A percentile compares a stretch with the other conserved stretches of the same genome.
Evolutionary conservation across 2,888 invertebrate species (phyloP).

Genomic region (Cephus nigrinus): DNA sequence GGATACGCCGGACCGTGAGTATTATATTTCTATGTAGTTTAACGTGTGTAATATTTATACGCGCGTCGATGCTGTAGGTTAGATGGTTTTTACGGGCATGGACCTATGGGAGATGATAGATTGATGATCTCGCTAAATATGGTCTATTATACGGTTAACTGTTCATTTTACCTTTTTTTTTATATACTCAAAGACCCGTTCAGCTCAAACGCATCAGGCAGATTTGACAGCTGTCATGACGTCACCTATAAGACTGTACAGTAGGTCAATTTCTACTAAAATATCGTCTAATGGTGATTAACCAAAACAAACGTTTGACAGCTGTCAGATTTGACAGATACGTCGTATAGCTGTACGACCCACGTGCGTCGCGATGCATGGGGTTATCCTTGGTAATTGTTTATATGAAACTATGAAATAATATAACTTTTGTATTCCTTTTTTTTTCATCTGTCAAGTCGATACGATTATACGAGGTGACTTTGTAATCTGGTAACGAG

Average conservation of each 20-base stretch:
- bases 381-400: background rate
- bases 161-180: background rate
- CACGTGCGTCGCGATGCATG: background rate
- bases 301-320: background rate
- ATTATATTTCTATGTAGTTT: constrained; percentile 14
- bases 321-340: background rate
- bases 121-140: constrained; percentile 22
- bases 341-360: background rate
- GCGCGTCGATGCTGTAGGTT: background rate
- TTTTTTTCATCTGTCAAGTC: background rate
- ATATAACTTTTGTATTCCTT: background rate
- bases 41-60: constrained; percentile 20
- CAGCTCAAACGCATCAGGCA: background rate
- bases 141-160: constrained; percentile 6
- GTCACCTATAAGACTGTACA: background rate
- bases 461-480: background rate
- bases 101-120: constrained; percentile 11
- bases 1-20: constrained; percentile 23
- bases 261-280: background rate
- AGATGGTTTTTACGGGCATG: background rate
- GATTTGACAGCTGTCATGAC: background rate
- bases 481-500: background rate
- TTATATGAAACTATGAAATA: background rate
- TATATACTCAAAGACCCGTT: background rate
- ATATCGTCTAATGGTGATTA: background rate